Conservation (phyloP, 2,797 vertebrate species). For the Psittacula echo region DNA sequence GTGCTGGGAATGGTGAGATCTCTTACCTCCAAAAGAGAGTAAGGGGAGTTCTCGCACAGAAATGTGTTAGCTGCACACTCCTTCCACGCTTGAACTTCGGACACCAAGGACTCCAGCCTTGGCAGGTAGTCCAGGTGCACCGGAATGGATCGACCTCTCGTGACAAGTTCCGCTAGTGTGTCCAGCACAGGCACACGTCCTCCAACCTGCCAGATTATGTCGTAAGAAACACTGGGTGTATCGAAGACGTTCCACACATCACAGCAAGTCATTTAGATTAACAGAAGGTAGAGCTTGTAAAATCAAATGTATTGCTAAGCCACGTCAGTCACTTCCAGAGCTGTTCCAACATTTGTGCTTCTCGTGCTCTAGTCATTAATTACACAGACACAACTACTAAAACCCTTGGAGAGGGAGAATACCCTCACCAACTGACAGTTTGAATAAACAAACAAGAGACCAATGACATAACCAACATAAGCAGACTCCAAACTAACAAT, state of each 20-base stretch:
- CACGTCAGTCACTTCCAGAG: not conserved
- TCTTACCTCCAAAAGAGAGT: conserved; percentile 92
- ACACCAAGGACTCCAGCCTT: conserved; percentile 88
- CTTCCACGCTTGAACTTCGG: conserved; percentile 93
- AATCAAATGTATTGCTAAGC: not conserved
- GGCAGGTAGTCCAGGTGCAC: conserved; percentile 88
- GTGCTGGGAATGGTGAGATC: not conserved
- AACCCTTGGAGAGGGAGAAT: not conserved
- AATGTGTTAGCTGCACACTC: conserved; percentile 93
- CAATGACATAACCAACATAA: not conserved
- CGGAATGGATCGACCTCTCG: conserved; percentile 88
- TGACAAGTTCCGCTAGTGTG: conserved; percentile 88
- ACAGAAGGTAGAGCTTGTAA: not conserved
- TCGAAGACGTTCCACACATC: not conserved
- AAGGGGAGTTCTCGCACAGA: conserved; percentile 87
- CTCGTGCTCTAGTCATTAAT: not conserved
- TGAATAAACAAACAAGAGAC: not conserved
- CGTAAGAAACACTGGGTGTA: not conserved
- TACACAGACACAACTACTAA: not conserved
- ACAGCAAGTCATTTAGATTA: not conserved
- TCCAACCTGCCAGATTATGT: conserved; percentile 78
- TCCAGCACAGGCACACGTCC: conserved; percentile 92
- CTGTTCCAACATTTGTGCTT: not conserved
- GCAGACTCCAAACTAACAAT: not conserved
- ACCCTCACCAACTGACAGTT: not conserved